These are phyloP conservation scores for Henricia sp. DNA, from an alignment of 53 echinoderm and acorn worm genomes.

Conservation along the genomic window DNA sequence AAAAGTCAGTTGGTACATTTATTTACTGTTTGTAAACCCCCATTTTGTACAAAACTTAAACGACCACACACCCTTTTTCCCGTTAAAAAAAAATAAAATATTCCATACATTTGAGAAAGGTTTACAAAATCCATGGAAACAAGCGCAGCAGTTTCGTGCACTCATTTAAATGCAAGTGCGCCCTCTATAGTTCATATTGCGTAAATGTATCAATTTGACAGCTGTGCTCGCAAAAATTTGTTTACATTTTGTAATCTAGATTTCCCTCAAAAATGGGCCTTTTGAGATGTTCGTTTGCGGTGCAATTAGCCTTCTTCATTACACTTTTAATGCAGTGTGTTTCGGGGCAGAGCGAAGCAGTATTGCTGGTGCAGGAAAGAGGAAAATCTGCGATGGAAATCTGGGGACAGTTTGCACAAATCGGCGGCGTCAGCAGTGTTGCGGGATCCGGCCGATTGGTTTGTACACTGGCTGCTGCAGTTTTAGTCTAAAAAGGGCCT, in stretches of 20 bases:
- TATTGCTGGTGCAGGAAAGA: constrained; percentile 18
- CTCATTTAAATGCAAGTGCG: not conserved
- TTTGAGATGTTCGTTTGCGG: not conserved
- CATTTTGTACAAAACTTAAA: no score
- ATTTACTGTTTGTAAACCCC: no score
- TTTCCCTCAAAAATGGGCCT: not conserved
- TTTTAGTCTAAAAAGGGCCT: not conserved
- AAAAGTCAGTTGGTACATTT: no score
- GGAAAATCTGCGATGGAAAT: constrained; percentile 34
- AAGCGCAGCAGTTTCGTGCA: no score
- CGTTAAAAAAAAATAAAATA: no score
- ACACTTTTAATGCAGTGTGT: constrained; percentile 9
- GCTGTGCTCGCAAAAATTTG: not conserved
- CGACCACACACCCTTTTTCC: no score
- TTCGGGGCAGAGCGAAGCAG: constrained; percentile 19
- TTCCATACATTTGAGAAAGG: no score
- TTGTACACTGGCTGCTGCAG: not conserved
- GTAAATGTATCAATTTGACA: not conserved
- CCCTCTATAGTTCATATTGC: not conserved
- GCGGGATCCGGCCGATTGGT: constrained; percentile 25
- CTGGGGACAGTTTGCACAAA: constrained; percentile 25
- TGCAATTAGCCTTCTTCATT: constrained; percentile 14
- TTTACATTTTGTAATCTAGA: no score
- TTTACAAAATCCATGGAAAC: no score
- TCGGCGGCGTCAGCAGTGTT: constrained; percentile 19